phyloP scores from a whole-genome alignment of 2,888 invertebrate genomes.

The Crocallis elinguaria region DNA sequence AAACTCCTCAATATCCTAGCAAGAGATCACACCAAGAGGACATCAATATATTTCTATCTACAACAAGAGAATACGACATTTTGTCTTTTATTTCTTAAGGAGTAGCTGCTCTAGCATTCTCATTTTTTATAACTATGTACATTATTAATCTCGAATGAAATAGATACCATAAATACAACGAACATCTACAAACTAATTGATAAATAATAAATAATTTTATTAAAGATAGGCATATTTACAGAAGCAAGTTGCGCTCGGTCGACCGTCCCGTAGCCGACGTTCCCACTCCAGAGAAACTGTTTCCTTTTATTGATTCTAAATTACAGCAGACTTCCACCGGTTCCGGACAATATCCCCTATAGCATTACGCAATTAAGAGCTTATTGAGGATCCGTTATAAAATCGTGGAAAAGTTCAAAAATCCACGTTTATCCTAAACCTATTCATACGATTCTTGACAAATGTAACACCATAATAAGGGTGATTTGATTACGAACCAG shows the following conservation, averaged over 20 bases:
- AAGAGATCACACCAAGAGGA: constrained; percentile 42
- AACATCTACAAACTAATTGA: constrained; percentile 66
- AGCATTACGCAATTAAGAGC: constrained; percentile 15
- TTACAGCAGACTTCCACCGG: constrained; percentile 56
- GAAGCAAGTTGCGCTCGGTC: constrained; percentile 73
- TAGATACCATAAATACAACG: constrained; percentile 49
- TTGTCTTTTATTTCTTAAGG: constrained; percentile 10
- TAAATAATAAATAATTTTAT: constrained; percentile 82
- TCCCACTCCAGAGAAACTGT: constrained; percentile 47
- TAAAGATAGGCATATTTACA: constrained; percentile 79
- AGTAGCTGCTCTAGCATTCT: constrained; percentile 8
- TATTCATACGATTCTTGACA: constrained; percentile 53
- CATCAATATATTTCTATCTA: constrained; percentile 30
- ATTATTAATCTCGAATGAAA: constrained; percentile 44
- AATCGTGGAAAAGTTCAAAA: constrained; percentile 41
- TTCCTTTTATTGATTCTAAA: constrained; percentile 45
- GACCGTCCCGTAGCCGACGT: constrained; percentile 44
- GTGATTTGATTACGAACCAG: constrained; percentile 70
- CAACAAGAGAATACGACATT: constrained; percentile 30
- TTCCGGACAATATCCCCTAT: constrained; percentile 65
- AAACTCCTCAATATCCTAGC: constrained; percentile 36
- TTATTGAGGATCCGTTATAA: constrained; percentile 16
- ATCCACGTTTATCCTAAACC: constrained; percentile 43
- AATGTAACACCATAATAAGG: constrained; percentile 46
- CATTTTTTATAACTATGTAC: constrained; percentile 30